These are phyloP conservation scores for Cottus gobio DNA, from an alignment of 2,113 vertebrate species.

Conservation along the genomic window DNA sequence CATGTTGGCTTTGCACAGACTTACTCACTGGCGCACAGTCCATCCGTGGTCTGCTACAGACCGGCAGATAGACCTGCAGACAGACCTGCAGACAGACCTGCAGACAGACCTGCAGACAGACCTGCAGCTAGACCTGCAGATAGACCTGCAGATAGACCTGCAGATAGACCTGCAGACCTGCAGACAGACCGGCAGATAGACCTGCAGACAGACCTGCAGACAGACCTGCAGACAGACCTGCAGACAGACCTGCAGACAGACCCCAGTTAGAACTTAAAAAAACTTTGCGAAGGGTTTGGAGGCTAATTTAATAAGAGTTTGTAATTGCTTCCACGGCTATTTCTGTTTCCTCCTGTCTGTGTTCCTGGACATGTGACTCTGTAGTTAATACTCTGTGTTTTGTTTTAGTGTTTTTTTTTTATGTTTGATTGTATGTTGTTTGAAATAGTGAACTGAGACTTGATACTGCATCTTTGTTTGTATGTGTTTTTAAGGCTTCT, in stretches of 20 bases:
- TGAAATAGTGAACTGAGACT: too few relatives aligned
- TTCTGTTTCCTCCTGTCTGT: background rate
- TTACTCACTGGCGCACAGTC: background rate
- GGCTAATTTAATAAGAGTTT: background rate
- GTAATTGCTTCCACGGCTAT: background rate
- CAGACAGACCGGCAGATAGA: background rate
- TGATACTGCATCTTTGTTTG: too few relatives aligned
- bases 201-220: too few relatives aligned
- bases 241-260: background rate
- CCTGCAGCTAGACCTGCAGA: too few relatives aligned
- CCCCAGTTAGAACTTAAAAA: background rate
- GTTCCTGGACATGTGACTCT: background rate
- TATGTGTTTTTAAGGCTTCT: background rate
- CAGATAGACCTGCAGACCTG: background rate
- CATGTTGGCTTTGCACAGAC: background rate
- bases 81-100: background rate
- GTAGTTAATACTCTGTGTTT: background rate
- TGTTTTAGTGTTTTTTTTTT: too few relatives aligned
- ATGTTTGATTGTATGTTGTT: too few relatives aligned
- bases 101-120: background rate
- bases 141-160: too few relatives aligned
- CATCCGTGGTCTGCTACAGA: too few relatives aligned
- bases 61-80: too few relatives aligned
- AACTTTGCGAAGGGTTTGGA: background rate
- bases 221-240: too few relatives aligned